Conservation (phyloP, 2,797 vertebrate genomes). For the Danio albolineatus region DNA sequence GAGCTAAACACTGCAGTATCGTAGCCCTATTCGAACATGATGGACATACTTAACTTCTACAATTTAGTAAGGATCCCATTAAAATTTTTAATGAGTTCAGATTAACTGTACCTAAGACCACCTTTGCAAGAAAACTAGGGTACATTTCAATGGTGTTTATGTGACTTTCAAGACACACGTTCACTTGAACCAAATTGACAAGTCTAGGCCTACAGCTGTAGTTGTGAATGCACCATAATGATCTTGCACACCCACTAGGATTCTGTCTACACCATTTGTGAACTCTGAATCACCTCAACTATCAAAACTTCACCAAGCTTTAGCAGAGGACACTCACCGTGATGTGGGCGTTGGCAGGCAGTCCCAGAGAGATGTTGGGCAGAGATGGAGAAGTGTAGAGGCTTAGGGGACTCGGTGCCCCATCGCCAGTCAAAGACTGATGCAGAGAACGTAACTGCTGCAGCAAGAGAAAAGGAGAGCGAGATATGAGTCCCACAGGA, state of each 20-base stretch:
- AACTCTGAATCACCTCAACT: slow-evolving; percentile 14
- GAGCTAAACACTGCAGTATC: too few relatives aligned
- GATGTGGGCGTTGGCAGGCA: slow-evolving; percentile 91
- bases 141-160: not conserved
- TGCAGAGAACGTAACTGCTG: slow-evolving; percentile 90
- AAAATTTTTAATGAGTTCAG: not conserved
- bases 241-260: not conserved
- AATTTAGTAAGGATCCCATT: not conserved
- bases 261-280: slow-evolving; percentile 5
- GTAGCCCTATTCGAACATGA: too few relatives aligned
- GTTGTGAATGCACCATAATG: not conserved
- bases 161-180: slow-evolving; percentile 2
- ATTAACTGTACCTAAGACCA: not conserved
- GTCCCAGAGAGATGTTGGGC: slow-evolving; percentile 95
- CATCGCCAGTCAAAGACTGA: slow-evolving; percentile 86
- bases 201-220: not conserved
- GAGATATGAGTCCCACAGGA: not conserved
- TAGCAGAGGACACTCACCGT: slow-evolving; percentile 77
- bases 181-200: slow-evolving; percentile 8
- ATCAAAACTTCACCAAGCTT: not conserved
- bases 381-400: slow-evolving; percentile 96
- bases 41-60: not conserved
- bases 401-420: slow-evolving; percentile 87
- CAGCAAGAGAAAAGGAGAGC: slow-evolving; percentile 23
- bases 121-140: not conserved